These are phyloP conservation scores for Mirounga angustirostris DNA, from an alignment of 2,113 vertebrate genomes.

Conservation along the genomic window DNA sequence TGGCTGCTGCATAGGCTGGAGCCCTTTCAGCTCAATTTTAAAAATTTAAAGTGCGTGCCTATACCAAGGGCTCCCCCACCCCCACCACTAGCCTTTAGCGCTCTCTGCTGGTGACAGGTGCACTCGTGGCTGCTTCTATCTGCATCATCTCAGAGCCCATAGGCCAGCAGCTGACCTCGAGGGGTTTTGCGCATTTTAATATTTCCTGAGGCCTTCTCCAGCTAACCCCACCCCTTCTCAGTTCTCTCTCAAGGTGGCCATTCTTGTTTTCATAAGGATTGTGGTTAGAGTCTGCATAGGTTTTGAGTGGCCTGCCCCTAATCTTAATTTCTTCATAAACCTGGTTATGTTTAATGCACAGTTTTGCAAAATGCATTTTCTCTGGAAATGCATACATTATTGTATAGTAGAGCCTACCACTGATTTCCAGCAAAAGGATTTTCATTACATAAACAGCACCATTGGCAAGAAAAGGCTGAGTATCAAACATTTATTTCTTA, in stretches of 20 bases:
- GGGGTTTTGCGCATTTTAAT: background rate
- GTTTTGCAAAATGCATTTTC: background rate
- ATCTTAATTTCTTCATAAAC: background rate
- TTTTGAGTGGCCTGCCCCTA: background rate
- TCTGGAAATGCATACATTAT: background rate
- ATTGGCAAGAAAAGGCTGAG: background rate
- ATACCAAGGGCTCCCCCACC: rapidly evolving
- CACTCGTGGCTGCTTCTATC: background rate
- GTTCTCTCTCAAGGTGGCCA: background rate
- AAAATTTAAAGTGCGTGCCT: background rate
- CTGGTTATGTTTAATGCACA: background rate
- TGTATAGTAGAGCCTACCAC: background rate
- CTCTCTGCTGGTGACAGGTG: background rate
- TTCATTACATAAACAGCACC: background rate
- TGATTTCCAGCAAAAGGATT: background rate
- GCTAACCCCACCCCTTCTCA: background rate
- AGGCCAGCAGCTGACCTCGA: background rate
- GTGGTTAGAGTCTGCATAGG: background rate
- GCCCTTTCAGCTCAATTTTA: background rate
- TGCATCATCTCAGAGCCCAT: background rate
- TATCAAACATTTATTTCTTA: background rate
- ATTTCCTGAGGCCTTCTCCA: background rate
- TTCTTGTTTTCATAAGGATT: background rate
- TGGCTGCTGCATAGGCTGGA: background rate
- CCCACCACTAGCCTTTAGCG: background rate